These are phyloP conservation scores for Bombus breviceps DNA, from an alignment of 1,140 invertebrate species.

Conservation along the genomic window DNA sequence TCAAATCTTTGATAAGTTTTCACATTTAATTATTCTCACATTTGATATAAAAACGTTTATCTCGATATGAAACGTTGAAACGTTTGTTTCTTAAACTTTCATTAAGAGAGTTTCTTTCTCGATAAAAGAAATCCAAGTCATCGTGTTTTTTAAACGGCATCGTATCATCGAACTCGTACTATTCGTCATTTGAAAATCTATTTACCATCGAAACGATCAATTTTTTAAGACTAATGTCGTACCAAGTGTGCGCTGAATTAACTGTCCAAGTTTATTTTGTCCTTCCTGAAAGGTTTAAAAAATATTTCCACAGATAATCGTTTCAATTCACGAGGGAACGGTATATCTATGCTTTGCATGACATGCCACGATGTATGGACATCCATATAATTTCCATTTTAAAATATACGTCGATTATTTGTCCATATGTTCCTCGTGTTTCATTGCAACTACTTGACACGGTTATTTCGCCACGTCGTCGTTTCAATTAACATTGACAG, in stretches of 20 bases:
- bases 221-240: background rate
- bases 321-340: slow-evolving; percentile 19
- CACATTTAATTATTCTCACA: background rate
- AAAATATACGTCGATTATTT: slow-evolving; percentile 37
- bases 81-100: no score
- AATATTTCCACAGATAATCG: background rate
- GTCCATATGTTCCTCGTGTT: slow-evolving; percentile 43
- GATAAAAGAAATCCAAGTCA: background rate
- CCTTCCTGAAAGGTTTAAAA: background rate
- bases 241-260: background rate
- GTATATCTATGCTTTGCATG: slow-evolving; percentile 2
- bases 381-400: slow-evolving; percentile 8
- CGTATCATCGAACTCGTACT: background rate
- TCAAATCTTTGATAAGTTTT: background rate
- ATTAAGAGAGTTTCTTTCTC: background rate
- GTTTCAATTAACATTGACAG: no score
- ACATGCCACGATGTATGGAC: background rate
- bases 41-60: background rate
- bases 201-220: background rate
- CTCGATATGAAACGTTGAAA: no score
- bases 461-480: no score
- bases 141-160: background rate
- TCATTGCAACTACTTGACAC: background rate
- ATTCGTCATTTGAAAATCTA: background rate
- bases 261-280: background rate